These are phyloP conservation scores for Botia almorhae DNA, from an alignment of 2,797 vertebrate species.

Conservation along the genomic window DNA sequence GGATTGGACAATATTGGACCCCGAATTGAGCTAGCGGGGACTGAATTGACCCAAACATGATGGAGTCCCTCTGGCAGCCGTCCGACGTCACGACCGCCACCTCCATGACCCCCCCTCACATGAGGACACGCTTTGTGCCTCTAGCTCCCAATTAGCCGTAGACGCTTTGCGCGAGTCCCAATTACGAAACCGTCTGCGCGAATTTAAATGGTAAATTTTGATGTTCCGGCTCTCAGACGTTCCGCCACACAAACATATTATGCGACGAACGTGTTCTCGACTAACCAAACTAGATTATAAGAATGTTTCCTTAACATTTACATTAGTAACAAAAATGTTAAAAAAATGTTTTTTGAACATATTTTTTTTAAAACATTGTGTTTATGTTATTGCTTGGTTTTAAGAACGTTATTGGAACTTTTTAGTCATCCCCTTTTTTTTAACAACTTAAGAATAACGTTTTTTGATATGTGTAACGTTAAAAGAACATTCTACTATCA, in stretches of 20 bases:
- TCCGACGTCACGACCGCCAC: slow-evolving; percentile 33
- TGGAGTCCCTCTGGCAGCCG: slow-evolving; percentile 18
- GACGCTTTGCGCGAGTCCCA: slow-evolving; percentile 20
- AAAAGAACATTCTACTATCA: no score
- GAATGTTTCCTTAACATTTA: neutral
- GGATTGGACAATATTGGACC: slow-evolving; percentile 66
- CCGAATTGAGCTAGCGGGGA: slow-evolving; percentile 61
- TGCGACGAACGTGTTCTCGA: no score
- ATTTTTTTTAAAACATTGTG: neutral
- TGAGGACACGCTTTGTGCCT: neutral
- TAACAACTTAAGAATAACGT: no score
- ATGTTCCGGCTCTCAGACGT: slow-evolving; percentile 20
- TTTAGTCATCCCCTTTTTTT: no score
- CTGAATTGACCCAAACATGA: slow-evolving; percentile 62
- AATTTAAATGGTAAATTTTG: slow-evolving; percentile 40
- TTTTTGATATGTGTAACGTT: no score
- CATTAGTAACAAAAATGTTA: no score
- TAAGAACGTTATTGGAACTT: no score
- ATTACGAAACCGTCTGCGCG: slow-evolving; percentile 12
- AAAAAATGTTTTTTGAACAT: neutral
- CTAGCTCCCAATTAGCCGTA: slow-evolving; percentile 1
- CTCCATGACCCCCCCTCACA: slow-evolving; percentile 9
- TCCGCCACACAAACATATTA: slow-evolving; percentile 33
- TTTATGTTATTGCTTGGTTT: no score
- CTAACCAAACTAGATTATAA: no score